These are phyloP conservation scores for Caenorhabditis sp. DNA, from an alignment of 2,888 invertebrate species.

Conservation along the genomic window DNA sequence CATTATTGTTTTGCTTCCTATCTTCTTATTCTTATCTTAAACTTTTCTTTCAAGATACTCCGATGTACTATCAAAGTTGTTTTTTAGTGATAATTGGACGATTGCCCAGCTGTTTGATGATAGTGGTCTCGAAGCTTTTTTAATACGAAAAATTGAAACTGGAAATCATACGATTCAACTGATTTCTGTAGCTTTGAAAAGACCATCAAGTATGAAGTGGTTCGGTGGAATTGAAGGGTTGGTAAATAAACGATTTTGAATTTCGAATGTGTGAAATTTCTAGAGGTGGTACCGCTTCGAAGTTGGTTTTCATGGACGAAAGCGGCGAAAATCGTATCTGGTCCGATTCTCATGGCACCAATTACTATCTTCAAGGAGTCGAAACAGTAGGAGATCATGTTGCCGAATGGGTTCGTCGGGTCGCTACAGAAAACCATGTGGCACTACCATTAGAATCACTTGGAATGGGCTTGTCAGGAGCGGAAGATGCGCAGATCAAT, in stretches of 20 bases:
- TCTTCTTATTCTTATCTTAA: no score
- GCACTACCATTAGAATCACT: neutral
- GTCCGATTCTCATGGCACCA: conserved; percentile 35
- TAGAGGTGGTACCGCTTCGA: conserved; percentile 65
- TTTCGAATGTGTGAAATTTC: conserved; percentile 4
- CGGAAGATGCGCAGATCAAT: conserved; percentile 63
- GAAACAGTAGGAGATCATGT: conserved; percentile 30
- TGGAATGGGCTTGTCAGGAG: conserved; percentile 67
- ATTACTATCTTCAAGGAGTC: conserved; percentile 57
- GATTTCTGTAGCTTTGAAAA: conserved; percentile 6
- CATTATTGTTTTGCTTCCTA: no score
- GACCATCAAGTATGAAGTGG: conserved; percentile 5
- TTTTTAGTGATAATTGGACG: conserved; percentile 55
- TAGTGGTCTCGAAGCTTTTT: neutral
- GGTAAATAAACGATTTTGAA: neutral
- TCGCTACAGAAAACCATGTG: conserved; percentile 8
- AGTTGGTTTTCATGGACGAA: conserved; percentile 53
- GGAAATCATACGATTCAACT: conserved; percentile 15
- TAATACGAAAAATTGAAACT: conserved; percentile 19
- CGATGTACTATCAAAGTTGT: neutral
- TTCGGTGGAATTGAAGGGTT: conserved; percentile 68
- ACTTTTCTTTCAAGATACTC: no score
- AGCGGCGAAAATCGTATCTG: conserved; percentile 18
- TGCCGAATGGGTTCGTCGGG: conserved; percentile 38
- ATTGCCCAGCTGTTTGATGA: neutral